These are phyloP conservation scores for Blastomussa wellsi DNA, from an alignment of 92 coral and sea anemone species.

Conservation along the genomic window DNA sequence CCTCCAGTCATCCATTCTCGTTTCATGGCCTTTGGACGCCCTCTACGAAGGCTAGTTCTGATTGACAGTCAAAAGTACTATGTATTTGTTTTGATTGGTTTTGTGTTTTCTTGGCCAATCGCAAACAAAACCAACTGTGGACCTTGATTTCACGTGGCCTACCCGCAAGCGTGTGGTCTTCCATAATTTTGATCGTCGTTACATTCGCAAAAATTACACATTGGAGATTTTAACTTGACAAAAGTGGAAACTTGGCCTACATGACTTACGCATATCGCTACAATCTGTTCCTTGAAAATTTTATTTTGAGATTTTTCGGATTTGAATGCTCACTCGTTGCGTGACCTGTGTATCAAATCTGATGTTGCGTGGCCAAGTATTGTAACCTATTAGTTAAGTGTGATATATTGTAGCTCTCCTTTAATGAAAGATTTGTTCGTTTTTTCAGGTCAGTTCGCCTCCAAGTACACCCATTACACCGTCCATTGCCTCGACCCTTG, in stretches of 20 bases:
- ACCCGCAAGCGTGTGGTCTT: no score
- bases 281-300: no score
- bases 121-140: neutral
- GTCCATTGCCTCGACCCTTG: conserved; percentile 77
- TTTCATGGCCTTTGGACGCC: no score
- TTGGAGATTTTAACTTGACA: no score
- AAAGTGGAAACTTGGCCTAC: no score
- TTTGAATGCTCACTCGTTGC: no score
- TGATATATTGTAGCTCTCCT: neutral
- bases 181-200: no score
- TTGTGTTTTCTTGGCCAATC: neutral
- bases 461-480: conserved; percentile 81
- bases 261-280: no score
- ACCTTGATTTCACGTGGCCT: no score
- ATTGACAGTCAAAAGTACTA: neutral
- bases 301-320: no score
- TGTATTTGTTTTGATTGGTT: neutral
- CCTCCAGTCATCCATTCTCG: no score
- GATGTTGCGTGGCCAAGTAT: neutral
- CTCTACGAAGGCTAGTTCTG: neutral
- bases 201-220: no score
- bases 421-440: neutral
- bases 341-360: neutral
- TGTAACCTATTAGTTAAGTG: neutral
- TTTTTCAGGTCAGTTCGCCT: conserved; percentile 56